These are phyloP conservation scores for Carlito syrichta DNA, from an alignment of 2,113 vertebrate genomes.

Conservation along the genomic window DNA sequence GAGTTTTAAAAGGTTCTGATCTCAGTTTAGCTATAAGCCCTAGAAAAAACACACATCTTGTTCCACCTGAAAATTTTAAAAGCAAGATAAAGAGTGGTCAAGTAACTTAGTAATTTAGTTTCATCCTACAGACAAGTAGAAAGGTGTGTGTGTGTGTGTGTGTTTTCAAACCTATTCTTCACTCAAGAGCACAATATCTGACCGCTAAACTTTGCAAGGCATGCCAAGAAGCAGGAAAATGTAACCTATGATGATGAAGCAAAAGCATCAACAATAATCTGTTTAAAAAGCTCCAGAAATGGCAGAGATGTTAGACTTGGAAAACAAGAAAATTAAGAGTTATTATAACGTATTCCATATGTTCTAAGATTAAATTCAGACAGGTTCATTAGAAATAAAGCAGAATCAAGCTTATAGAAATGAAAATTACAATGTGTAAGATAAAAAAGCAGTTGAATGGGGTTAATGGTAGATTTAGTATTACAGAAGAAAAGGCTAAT, in stretches of 20 bases:
- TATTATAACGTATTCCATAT: background rate
- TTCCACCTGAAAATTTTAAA: background rate
- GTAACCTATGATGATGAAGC: background rate
- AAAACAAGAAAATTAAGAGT: background rate
- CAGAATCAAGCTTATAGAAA: background rate
- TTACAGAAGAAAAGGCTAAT: background rate
- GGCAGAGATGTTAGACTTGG: background rate
- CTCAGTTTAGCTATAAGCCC: background rate
- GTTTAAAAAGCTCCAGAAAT: background rate
- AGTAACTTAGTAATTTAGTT: no score
- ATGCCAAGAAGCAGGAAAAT: background rate
- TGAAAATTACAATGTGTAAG: background rate
- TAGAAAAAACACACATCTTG: background rate
- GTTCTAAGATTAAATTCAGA: background rate
- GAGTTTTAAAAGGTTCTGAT: background rate
- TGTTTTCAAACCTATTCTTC: background rate
- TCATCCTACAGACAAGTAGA: background rate
- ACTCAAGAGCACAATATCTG: background rate
- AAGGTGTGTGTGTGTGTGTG: background rate
- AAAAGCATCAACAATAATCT: background rate
- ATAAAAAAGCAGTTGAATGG: background rate
- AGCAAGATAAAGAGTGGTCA: background rate
- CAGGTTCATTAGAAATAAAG: background rate
- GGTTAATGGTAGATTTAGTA: background rate
- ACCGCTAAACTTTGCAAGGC: background rate